Conservation (phyloP, 30 jellyfish, hydroid and myxozoan genomes). For the Chrysaora quinquecirrha region DNA sequence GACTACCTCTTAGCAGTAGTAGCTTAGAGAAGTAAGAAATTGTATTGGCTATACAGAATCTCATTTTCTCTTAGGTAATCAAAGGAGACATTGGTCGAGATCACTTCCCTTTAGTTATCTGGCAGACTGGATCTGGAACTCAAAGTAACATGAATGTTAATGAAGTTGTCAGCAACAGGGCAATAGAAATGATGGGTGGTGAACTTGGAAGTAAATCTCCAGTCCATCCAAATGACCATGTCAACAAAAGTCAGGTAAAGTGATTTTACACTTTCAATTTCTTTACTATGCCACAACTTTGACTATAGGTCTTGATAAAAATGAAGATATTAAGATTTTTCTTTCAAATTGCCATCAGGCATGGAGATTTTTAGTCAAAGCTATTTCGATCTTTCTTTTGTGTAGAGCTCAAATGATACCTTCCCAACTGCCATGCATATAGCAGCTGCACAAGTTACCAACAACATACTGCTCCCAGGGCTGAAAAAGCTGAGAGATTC, state of each 20-base stretch:
- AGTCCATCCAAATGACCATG: slow-evolving; percentile 99
- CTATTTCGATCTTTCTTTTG: too few species aligned
- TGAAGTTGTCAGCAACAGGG: slow-evolving; percentile 98
- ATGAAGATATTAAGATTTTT: too few species aligned
- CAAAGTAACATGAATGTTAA: slow-evolving; percentile 99
- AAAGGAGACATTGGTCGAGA: slow-evolving; percentile 81
- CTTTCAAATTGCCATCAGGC: too few species aligned
- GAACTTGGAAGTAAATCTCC: slow-evolving; percentile 93
- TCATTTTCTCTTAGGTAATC: too few species aligned
- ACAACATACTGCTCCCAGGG: slow-evolving; percentile 89
- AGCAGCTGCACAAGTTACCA: slow-evolving; percentile 92
- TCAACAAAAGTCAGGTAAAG: slow-evolving; percentile 96
- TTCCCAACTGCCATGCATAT: slow-evolving; percentile 99
- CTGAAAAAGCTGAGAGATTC: slow-evolving; percentile 66
- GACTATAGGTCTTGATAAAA: too few species aligned
- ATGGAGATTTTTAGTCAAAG: too few species aligned
- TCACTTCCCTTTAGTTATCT: slow-evolving; percentile 94
- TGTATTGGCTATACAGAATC: too few species aligned
- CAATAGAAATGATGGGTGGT: slow-evolving; percentile 96
- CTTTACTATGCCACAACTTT: too few species aligned
- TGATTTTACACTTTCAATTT: too few species aligned
- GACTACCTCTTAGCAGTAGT: too few species aligned
- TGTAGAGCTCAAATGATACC: slow-evolving; percentile 98
- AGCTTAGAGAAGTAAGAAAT: too few species aligned
- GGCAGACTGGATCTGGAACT: slow-evolving; percentile 99